Evolutionary conservation across 1,140 invertebrate genomes (phyloP), one percentile per base, ranked within the genome.

Genomic region (Drosophila biarmipes): DNA sequence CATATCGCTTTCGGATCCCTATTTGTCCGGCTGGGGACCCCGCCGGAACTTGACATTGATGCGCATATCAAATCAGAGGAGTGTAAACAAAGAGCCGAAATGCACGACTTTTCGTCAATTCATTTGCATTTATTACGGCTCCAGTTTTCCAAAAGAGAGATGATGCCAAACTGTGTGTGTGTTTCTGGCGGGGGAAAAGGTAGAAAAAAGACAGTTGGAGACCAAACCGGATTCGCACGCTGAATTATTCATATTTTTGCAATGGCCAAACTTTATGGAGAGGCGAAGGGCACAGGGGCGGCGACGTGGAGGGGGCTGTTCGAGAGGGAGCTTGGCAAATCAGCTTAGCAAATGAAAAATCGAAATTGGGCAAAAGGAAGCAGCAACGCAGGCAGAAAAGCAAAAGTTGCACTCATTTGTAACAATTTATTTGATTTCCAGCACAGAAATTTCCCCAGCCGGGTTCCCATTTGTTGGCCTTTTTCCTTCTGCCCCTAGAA

Each of bases 371-470:
- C 56, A 40, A 53, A 52, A 52, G 61, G 52, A 52, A 58, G 51
- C 53, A 58, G 51, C 53, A 40, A 29, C 38, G 31, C 27, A 31
- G 55, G 55, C 55, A 31, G 29, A 42, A 37, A 43, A 42, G 53
- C 58, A 86, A 87, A 86, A 86, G 82, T 89, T 89, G 80, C 80
- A 84, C 84, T 89, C 84, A 89, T 89, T 89, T 89, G 85, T 89
- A 89, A 77, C 84, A 89, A 89, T 89, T 89, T 89, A 89, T 89
- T 89, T 90, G 80, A 89, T 89, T 89, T 73, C 72, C 42, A 63
- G 67, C 51, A 58, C 59, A 73, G 81, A 53, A 42, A 52, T 68
- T 46, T 19, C 52, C 54, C 63, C 45, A 63, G 15, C 21, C 31
- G 19, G 42, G 38, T 56, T 51, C 45, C 63, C 63, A 67, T 67